Evolutionary conservation across 2,888 invertebrate species (phyloP), one percentile per base, ranked within the genome.

Genomic region (Harpalus rufipes): DNA sequence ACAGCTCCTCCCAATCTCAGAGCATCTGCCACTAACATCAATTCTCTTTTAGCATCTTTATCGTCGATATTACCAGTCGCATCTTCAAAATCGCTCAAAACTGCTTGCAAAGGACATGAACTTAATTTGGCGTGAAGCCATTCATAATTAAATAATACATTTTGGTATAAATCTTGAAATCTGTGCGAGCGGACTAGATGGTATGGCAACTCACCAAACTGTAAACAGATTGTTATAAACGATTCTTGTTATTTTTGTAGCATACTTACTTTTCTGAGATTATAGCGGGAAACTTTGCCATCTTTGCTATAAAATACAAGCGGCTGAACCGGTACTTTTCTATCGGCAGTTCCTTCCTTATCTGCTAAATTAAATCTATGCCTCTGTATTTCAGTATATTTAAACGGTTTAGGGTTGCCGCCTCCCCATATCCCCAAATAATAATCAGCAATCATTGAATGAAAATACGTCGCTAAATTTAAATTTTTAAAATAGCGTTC

Each of bases 391-490:
- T 99, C 99, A 0, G 99, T 99, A 89, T 97, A 99, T 89, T 97
- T 98, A 89, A 98, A 99, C 0, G 99, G 99, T 88, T 99, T 99
- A 0, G 98, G 96, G 41, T 93, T 94, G 0, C 98, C 98, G 0
- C 97, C 97, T 0, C 98, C 99, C 98, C 98, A 99, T 84, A 97
- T 97, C 0, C 99, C 99, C 21, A 99, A 92, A 90, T 98, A 99
- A 90, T 99, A 99, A 91, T 99, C 99, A 0, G 99, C 98, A 87
- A 99, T 98, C 93, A 97, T 97, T 0, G 98, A 98, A 90, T 99
- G 99, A 90, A 99, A 98, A 90, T 98, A 98, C 91, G 96, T 96
- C 0, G 98, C 97, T 95, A 98, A 97, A 90, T 98, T 98, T 94
- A 98, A 96, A 89, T 99, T 99, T 91, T 97, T 97, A 92, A 99